Conservation (phyloP, 2,888 invertebrate genomes). For the Eustalomyia histrio region DNA sequence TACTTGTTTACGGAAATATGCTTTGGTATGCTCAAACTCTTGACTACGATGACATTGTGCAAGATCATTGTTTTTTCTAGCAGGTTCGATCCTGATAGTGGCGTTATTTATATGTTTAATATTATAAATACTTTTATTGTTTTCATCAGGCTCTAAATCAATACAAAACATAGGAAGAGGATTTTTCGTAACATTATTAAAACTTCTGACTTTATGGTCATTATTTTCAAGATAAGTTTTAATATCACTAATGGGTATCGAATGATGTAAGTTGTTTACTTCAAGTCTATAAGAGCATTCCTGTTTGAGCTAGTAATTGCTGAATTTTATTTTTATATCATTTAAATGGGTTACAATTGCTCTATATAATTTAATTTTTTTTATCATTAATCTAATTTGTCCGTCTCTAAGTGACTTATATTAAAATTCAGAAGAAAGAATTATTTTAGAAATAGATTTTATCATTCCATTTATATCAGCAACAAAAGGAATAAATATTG, state of each 20-base stretch:
- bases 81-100: slow-evolving; percentile 2
- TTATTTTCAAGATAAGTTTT: slow-evolving; percentile 20
- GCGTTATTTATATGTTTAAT: too few species aligned
- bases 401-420: slow-evolving; percentile 38
- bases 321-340: slow-evolving; percentile 29
- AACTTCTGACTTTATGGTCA: slow-evolving; percentile 42
- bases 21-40: not conserved
- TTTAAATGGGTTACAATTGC: slow-evolving; percentile 24
- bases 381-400: slow-evolving; percentile 31
- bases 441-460: slow-evolving; percentile 5
- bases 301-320: slow-evolving; percentile 46
- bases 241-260: slow-evolving; percentile 24
- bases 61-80: not conserved
- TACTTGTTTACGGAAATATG: not conserved
- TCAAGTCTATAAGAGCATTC: slow-evolving; percentile 51
- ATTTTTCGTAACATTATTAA: too few species aligned
- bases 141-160: too few species aligned
- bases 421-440: slow-evolving; percentile 10
- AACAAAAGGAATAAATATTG: slow-evolving; percentile 23
- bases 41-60: slow-evolving; percentile 22
- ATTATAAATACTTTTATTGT: too few species aligned
- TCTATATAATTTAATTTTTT: slow-evolving; percentile 26
- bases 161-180: too few species aligned
- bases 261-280: slow-evolving; percentile 38
- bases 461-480: slow-evolving; percentile 14